Evolutionary conservation across 2,888 invertebrate genomes (phyloP).

Genomic region (Argyresthia albistria): DNA sequence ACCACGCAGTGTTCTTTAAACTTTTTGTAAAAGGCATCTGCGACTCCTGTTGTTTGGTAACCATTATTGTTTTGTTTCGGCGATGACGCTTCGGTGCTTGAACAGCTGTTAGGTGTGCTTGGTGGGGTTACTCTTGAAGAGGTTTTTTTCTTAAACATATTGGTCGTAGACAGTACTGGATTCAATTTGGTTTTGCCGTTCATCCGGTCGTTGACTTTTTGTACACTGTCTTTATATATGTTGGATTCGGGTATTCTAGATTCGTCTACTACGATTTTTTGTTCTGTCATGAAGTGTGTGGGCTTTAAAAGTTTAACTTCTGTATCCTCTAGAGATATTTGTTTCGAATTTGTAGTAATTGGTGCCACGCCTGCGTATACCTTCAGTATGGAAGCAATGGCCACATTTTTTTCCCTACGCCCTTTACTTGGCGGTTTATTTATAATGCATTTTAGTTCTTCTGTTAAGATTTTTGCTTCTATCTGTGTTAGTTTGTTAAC

Average conservation of each 20-base stretch:
- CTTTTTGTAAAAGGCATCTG: neutral
- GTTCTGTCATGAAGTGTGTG: slow-evolving; percentile 16
- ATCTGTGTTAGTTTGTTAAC: neutral
- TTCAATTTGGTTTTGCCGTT: neutral
- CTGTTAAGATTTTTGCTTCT: neutral
- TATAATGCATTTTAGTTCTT: neutral
- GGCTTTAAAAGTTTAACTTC: slow-evolving; percentile 21
- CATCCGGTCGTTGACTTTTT: neutral
- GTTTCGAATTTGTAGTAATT: neutral
- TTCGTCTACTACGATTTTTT: neutral
- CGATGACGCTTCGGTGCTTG: neutral
- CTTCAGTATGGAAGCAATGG: slow-evolving; percentile 28
- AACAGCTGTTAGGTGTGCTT: neutral
- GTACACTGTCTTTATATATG: neutral
- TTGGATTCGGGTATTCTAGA: neutral
- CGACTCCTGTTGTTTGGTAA: neutral
- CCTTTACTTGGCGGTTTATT: neutral
- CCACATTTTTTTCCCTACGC: slow-evolving; percentile 24
- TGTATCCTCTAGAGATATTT: neutral
- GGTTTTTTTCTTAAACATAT: neutral
- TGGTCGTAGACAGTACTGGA: neutral
- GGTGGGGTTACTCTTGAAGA: neutral
- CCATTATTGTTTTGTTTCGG: neutral
- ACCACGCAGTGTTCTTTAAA: neutral
- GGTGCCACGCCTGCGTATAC: slow-evolving; percentile 9